A percentile compares a stretch with the other conserved stretches of the same genome.
Conservation (phyloP, 2,797 vertebrate genomes). For the Crenichthys baileyi region DNA sequence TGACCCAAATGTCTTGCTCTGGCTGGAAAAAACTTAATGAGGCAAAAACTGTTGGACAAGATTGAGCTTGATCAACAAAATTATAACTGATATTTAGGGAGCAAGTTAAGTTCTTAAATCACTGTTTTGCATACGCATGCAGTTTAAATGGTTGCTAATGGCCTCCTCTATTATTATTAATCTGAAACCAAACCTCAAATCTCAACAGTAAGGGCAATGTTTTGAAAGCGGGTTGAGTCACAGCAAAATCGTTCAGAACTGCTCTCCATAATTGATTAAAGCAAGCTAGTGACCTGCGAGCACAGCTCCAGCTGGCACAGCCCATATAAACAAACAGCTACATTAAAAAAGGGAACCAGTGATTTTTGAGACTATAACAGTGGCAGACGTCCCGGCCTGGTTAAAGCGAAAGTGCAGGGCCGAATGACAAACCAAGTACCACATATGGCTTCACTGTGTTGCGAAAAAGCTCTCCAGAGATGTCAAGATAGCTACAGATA, state of each 20-base stretch:
- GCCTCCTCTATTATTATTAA: constrained; percentile 30
- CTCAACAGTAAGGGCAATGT: constrained; percentile 66
- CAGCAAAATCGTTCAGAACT: constrained; percentile 68
- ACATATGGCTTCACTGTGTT: constrained; percentile 68
- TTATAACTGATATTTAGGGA: background rate
- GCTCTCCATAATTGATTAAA: constrained; percentile 75
- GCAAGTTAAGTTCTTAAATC: background rate
- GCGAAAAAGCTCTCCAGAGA: constrained; percentile 53
- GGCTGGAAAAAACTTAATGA: background rate
- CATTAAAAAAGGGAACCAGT: constrained; percentile 44
- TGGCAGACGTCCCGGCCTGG: constrained; percentile 57
- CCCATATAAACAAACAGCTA: constrained; percentile 64
- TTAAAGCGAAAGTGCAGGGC: constrained; percentile 45
- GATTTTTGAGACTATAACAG: constrained; percentile 48
- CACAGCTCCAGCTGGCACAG: constrained; percentile 62
- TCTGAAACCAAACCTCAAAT: constrained; percentile 71
- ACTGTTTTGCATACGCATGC: background rate
- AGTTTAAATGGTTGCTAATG: constrained; percentile 19
- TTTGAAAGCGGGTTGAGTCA: constrained; percentile 72
- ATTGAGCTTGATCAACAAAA: constrained; percentile 36
- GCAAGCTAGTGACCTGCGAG: constrained; percentile 68
- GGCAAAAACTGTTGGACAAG: constrained; percentile 12
- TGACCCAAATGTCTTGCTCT: background rate
- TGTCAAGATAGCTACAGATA: constrained; percentile 54
- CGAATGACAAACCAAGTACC: constrained; percentile 53